Evolutionary conservation across 2,797 vertebrate genomes (phyloP).

Genomic region (Rhinogobio ventralis): DNA sequence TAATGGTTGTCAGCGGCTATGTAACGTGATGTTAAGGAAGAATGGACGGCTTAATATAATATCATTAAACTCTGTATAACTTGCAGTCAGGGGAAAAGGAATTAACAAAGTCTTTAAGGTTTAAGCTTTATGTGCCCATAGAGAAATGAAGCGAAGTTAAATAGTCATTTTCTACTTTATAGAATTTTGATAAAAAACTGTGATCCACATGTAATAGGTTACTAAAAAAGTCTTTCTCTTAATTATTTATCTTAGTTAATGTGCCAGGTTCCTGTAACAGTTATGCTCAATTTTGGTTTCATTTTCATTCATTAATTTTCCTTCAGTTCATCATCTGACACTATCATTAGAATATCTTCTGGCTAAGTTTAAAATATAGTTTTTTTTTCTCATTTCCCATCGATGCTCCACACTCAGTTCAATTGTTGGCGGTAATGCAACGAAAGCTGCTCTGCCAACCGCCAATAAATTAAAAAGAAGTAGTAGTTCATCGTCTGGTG

Average conservation of each 20-base stretch:
- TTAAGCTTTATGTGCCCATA: slow-evolving; percentile 13
- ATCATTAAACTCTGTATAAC: slow-evolving; percentile 22
- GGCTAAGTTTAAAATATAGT: too few species aligned
- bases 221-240: not conserved
- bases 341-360: too few species aligned
- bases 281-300: not conserved
- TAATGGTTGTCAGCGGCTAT: not conserved
- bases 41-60: slow-evolving; percentile 24
- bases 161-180: not conserved
- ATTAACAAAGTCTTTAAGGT: slow-evolving; percentile 6
- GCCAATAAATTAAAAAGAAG: too few species aligned
- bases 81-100: slow-evolving; percentile 14
- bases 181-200: not conserved
- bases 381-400: too few species aligned
- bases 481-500: too few species aligned
- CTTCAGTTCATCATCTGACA: too few species aligned
- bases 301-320: not conserved
- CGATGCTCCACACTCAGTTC: too few species aligned
- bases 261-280: not conserved
- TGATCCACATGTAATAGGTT: not conserved
- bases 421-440: too few species aligned
- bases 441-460: too few species aligned
- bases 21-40: not conserved
- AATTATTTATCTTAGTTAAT: not conserved
- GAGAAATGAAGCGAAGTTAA: slow-evolving; percentile 1